Base-by-base conservation (phyloP, 53 echinoderm and acorn worm species). In the Patiria pectinifera region DNA sequence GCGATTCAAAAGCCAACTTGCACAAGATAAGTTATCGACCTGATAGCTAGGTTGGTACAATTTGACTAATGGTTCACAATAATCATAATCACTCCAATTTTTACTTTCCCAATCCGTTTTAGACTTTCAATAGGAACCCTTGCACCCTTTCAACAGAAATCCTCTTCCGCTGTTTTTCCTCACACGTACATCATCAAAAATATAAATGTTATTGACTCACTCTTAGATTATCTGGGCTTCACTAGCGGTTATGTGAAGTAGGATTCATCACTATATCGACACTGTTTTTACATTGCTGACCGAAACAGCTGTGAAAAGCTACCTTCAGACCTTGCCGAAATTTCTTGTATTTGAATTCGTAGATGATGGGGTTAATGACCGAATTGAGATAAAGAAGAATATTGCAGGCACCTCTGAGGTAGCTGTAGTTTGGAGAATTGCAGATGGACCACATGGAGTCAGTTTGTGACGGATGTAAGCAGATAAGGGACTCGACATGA, bases 281-380 rank as follows among this genome's bases (percentile, higher is more conserved):
- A 14, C 59, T 72, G 16, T 74, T 86, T 14, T 24, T 60, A 45
- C 72, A 7, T 15, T 46, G 25, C 13, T 43, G 59, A 3, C 61
- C 15, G 80, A 62, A 62, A 46, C 81, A 89, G 22, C 49, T 60
- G 60, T 66, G 63, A 2, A 79, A 11, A 5, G 80, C 80, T 79
- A 62, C 59, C 16, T 80, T 79, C 11, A 89, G 48, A 46, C 89
- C 81, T 15, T 89, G 79, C 48, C 66, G 21, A 16, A 89, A 89
- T 47, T 69, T 89, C 81, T 80, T 89, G 81, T 89, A 89, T 46
- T 89, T 89, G 78, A 89, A 80, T 66, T 62, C 89, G 45, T 89
- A 89, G 13, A 81, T 89, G 47, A 89, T 80, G 19, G 81, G 89
- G 15, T 89, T 89, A 12, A 89, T 80, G 21, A 89, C 89, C 11